Conservation (phyloP, 2,797 vertebrate genomes). For the Alouatta caraya region DNA sequence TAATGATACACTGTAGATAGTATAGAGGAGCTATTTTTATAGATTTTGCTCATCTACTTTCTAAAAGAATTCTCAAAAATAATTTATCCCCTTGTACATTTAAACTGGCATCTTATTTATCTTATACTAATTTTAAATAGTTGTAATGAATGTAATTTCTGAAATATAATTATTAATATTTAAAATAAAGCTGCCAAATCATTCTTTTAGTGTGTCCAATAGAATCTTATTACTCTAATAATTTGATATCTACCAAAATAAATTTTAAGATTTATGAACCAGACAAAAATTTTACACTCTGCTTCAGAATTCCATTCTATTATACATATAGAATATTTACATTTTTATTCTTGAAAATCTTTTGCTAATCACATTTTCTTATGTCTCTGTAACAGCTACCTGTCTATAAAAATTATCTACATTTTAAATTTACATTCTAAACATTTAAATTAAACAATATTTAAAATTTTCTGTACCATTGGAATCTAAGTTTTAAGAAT, state of each 20-base stretch:
- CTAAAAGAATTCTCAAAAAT: not conserved
- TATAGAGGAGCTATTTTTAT: not conserved
- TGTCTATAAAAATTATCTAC: not conserved
- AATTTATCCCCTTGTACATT: not conserved
- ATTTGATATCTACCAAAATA: not conserved
- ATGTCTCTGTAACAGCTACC: not conserved
- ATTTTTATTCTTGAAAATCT: not conserved
- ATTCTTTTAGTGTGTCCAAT: not conserved
- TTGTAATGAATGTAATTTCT: not conserved
- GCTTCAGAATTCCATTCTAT: not conserved
- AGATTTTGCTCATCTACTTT: not conserved
- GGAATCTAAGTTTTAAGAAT: not conserved
- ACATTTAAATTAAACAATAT: not conserved
- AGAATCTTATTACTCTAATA: conserved; percentile 8
- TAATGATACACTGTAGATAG: not conserved
- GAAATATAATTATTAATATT: not conserved
- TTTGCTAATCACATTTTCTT: not conserved
- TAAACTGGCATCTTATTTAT: not conserved
- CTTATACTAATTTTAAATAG: not conserved
- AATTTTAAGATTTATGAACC: not conserved
- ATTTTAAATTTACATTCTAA: not conserved
- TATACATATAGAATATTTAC: not conserved
- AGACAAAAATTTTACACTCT: not conserved
- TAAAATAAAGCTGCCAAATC: not conserved
- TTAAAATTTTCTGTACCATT: not conserved